A percentile compares a stretch with the other conserved stretches of the same genome.
Evolutionary conservation across 2,113 vertebrate genomes (phyloP).

Genomic region (Anseranas semipalmata): DNA sequence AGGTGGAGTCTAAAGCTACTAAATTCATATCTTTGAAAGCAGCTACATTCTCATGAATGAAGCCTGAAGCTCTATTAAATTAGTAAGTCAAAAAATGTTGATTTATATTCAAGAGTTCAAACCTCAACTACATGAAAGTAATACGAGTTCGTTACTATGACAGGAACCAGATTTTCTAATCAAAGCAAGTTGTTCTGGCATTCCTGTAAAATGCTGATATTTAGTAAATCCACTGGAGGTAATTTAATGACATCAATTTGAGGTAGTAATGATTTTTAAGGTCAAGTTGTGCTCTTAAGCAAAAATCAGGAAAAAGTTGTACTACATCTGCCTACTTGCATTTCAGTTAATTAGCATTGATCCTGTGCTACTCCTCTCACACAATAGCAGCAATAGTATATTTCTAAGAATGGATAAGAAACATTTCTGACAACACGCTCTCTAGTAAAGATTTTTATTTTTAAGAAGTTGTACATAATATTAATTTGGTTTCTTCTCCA

Average conservation of each 20-base stretch:
- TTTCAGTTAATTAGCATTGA: constrained; percentile 65
- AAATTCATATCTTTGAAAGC: constrained; percentile 6
- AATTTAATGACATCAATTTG: constrained; percentile 74
- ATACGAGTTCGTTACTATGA: constrained; percentile 64
- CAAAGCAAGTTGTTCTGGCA: constrained; percentile 74
- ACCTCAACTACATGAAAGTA: constrained; percentile 54
- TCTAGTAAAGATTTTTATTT: not conserved
- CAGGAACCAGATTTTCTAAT: constrained; percentile 76
- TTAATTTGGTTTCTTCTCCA: constrained; percentile 9
- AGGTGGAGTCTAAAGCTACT: not conserved
- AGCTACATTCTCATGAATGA: constrained; percentile 6
- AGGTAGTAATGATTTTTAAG: constrained; percentile 62
- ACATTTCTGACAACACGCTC: not conserved
- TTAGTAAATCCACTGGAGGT: constrained; percentile 68
- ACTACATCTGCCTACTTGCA: constrained; percentile 18
- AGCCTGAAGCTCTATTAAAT: constrained; percentile 19
- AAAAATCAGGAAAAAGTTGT: constrained; percentile 36
- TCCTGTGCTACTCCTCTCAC: constrained; percentile 35
- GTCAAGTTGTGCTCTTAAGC: constrained; percentile 54
- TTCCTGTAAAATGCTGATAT: constrained; percentile 63
- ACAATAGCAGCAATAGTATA: not conserved
- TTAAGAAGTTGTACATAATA: constrained; percentile 12
- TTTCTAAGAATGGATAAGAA: not conserved
- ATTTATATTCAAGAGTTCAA: constrained; percentile 57
- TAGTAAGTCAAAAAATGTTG: constrained; percentile 14